A percentile compares a stretch with the other conserved stretches of the same genome.
Conservation (phyloP, 2,888 invertebrate genomes). For the Drosophila eohydei region DNA sequence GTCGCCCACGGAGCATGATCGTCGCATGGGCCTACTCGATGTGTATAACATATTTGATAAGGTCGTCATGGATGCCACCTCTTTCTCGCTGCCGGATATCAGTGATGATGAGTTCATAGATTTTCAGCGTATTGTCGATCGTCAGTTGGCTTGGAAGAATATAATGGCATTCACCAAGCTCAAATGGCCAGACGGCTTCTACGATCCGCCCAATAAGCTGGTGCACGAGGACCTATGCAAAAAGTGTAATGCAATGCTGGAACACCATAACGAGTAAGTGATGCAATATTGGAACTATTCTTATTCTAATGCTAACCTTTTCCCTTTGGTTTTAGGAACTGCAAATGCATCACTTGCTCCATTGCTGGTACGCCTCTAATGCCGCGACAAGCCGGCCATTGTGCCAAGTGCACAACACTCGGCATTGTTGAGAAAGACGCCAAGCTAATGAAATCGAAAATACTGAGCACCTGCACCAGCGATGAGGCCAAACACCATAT, state of each 20-base stretch:
- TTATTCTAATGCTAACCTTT: neutral
- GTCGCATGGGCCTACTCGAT: constrained; percentile 81
- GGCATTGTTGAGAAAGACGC: constrained; percentile 83
- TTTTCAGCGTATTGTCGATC: constrained; percentile 83
- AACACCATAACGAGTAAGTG: constrained; percentile 83
- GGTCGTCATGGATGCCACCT: constrained; percentile 82
- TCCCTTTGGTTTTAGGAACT: constrained; percentile 70
- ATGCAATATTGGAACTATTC: neutral
- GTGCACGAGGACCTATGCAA: constrained; percentile 83
- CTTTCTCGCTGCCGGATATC: constrained; percentile 80
- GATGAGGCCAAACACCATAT: constrained; percentile 80
- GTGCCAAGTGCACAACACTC: constrained; percentile 83
- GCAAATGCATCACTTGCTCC: constrained; percentile 84
- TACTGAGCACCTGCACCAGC: constrained; percentile 82
- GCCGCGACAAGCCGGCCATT: constrained; percentile 69
- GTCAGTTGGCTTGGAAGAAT: constrained; percentile 84
- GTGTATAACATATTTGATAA: constrained; percentile 83
- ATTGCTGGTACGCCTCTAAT: constrained; percentile 82
- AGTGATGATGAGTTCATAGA: constrained; percentile 83
- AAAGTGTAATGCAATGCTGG: constrained; percentile 82
- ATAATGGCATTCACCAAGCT: constrained; percentile 83
- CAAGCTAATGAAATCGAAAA: constrained; percentile 83
- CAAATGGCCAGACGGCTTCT: constrained; percentile 82
- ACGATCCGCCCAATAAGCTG: constrained; percentile 81
- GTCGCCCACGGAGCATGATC: constrained; percentile 81